These are phyloP conservation scores for Hemicordylus capensis DNA, from an alignment of 2,113 vertebrate species.

Conservation along the genomic window DNA sequence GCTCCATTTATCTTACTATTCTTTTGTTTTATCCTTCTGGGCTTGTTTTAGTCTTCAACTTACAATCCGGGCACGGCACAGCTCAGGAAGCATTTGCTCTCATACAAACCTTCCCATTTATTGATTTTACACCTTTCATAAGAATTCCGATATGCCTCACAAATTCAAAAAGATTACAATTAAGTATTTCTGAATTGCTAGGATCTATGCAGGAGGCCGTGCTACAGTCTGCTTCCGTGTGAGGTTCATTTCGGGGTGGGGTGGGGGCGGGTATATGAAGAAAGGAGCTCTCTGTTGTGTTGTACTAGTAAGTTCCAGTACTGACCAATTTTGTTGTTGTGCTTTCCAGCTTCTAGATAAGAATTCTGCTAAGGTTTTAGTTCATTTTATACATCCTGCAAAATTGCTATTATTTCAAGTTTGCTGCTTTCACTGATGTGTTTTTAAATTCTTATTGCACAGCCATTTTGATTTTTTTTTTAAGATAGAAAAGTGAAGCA, in stretches of 20 bases:
- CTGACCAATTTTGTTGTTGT: neutral
- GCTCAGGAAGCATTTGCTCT: neutral
- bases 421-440: neutral
- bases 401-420: neutral
- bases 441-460: neutral
- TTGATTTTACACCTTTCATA: too few relatives aligned
- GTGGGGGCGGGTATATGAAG: neutral
- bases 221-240: neutral
- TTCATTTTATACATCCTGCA: neutral
- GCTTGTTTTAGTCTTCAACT: neutral
- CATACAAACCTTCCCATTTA: neutral
- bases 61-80: too few relatives aligned
- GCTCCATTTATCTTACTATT: neutral
- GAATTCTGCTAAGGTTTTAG: neutral
- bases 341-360: neutral
- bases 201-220: neutral
- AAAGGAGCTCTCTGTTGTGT: neutral
- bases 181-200: neutral
- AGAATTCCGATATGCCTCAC: too few relatives aligned
- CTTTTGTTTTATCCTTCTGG: neutral
- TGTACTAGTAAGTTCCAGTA: neutral
- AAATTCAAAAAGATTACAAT: too few relatives aligned
- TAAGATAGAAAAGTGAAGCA: neutral
- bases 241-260: neutral
- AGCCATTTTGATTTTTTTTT: too few relatives aligned